A percentile compares a stretch with the other conserved stretches of the same genome.
These are phyloP conservation scores for Steinernema khuongi DNA, from an alignment of 1,140 invertebrate species.

Conservation along the genomic window DNA sequence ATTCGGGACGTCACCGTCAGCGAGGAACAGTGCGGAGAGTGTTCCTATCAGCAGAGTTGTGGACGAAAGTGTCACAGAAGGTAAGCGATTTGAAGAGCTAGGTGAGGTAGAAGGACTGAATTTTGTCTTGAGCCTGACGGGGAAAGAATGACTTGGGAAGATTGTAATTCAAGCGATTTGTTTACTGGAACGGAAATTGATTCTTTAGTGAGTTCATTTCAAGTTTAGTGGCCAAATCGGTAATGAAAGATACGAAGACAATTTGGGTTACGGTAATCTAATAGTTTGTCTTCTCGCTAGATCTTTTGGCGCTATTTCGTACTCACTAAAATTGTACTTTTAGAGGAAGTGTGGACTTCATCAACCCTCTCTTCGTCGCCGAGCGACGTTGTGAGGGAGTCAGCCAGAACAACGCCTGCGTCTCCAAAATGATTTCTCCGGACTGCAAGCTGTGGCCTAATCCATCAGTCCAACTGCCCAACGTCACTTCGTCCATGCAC, in stretches of 20 bases:
- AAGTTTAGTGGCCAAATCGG: no score
- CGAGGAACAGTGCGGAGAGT: conserved; percentile 54
- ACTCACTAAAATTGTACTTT: conserved; percentile 23
- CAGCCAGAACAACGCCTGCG: conserved; percentile 45
- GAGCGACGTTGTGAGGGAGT: conserved; percentile 51
- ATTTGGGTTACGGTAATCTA: no score
- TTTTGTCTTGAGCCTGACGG: no score
- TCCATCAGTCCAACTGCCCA: conserved; percentile 39
- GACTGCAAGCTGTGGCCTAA: conserved; percentile 55
- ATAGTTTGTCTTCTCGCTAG: no score
- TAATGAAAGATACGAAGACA: not conserved
- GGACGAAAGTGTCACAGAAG: conserved; percentile 52
- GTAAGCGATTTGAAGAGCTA: conserved; percentile 27
- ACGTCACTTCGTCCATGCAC: conserved; percentile 46
- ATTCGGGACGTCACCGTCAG: conserved; percentile 50
- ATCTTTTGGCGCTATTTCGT: no score
- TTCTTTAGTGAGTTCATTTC: not conserved
- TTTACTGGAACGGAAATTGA: no score
- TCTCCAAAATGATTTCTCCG: conserved; percentile 26
- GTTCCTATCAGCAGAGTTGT: conserved; percentile 55
- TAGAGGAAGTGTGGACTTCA: conserved; percentile 43
- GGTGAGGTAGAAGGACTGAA: no score
- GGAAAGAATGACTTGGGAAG: no score
- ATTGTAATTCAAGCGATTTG: no score
- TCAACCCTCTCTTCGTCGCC: conserved; percentile 55